These are phyloP conservation scores for Chironomus tepperi DNA, from an alignment of 1,140 invertebrate genomes.

Conservation along the genomic window DNA sequence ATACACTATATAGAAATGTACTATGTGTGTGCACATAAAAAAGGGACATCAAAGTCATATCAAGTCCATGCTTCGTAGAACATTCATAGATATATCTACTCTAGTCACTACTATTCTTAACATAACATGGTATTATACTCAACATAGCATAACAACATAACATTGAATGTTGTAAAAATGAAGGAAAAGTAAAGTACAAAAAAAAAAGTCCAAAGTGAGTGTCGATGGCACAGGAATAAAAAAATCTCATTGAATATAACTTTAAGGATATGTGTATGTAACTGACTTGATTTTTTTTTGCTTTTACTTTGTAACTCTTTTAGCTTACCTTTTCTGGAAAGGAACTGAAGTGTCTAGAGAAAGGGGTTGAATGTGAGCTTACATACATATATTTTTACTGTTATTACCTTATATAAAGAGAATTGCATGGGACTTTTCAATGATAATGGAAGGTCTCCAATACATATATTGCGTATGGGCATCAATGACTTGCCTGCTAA, in stretches of 20 bases:
- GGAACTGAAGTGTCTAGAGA: neutral
- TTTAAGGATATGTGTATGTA: neutral
- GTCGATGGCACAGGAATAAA: conserved; percentile 10
- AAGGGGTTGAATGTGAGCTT: neutral
- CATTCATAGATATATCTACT: conserved; percentile 8
- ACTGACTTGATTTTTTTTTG: neutral
- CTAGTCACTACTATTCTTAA: too few species aligned
- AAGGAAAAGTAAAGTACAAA: neutral
- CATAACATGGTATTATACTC: neutral
- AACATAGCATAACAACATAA: conserved; percentile 12
- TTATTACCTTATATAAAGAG: neutral
- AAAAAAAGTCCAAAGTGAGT: neutral
- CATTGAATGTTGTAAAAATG: neutral
- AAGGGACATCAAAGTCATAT: conserved; percentile 22
- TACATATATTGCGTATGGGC: neutral
- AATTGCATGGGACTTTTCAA: conserved; percentile 5
- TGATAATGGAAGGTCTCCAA: neutral
- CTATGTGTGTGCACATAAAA: conserved; percentile 17
- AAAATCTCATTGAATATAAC: neutral
- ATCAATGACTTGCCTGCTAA: too few species aligned
- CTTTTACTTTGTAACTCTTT: neutral
- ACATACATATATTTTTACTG: conserved; percentile 19
- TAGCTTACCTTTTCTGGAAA: neutral
- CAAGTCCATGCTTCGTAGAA: conserved; percentile 18
- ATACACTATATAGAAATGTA: neutral